Evolutionary conservation across 2,113 vertebrate species (phyloP), one percentile per base, ranked within the genome.

Genomic region (Nerophis ophidion): DNA sequence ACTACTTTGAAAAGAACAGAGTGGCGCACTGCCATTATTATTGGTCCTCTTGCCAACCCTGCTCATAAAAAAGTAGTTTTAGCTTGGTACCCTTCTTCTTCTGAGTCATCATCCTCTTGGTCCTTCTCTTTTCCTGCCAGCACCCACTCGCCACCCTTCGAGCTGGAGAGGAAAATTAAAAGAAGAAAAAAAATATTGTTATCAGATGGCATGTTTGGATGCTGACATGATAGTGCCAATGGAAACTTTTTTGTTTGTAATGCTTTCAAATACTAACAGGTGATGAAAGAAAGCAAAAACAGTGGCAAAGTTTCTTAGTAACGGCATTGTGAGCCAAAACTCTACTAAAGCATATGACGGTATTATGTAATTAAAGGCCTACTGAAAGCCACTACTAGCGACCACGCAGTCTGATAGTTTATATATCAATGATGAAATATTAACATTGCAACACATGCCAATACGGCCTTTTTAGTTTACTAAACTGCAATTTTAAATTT

Each of bases 81-180:
- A 49, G 44, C 68, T 83, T 76, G 15, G 2, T 83, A 84, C 82
- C 74, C 47, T n/a, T 63, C 48, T 50, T 72, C 48, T 50, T 72
- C 58, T 53, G 57, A 11, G 48, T 5, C 34, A 49, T 10, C 50
- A 33, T 66, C 58, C 42, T 1, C 67, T 19, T 65, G 51, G 51
- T 52, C 15, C 63, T n/a, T 68, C 36, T 78, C 46, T 68, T 72
- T 15, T 45, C 72, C 17, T 40, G 51, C 69, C 68, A 63, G 63
- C 6, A 6, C 53, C 58, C 66, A 63, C 70, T 85, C 71, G n/a
- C 69, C 63, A 48, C 72, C 58, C 50, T 61, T 61, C 50, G 57
- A 36, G 52, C 72, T 86, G 70, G 11, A 47, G 63, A 60, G 59
- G 42, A 60, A 60, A 51, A 5, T 16, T 42, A 44, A 38, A 11